These are phyloP conservation scores for Colletes collaris DNA, from an alignment of 2,888 invertebrate species.

Conservation along the genomic window DNA sequence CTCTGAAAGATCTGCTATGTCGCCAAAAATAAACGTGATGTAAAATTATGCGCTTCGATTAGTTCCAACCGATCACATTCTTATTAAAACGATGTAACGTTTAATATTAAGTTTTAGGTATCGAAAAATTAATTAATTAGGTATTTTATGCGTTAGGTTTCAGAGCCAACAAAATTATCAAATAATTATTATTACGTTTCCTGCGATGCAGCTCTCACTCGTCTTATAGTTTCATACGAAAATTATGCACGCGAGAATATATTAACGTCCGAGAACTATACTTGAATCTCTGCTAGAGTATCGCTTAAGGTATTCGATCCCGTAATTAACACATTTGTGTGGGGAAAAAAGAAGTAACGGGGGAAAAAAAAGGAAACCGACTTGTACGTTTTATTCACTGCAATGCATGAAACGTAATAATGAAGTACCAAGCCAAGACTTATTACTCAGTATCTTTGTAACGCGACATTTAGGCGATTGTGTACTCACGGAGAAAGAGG, in stretches of 20 bases:
- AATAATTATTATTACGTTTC: constrained; percentile 55
- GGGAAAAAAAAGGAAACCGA: not conserved
- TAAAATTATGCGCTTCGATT: constrained; percentile 31
- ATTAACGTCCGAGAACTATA: not conserved
- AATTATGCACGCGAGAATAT: not conserved
- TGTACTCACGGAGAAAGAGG: constrained; percentile 47
- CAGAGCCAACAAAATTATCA: constrained; percentile 14
- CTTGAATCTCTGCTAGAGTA: not conserved
- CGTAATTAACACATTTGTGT: not conserved
- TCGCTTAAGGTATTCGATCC: constrained; percentile 3
- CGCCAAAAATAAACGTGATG: constrained; percentile 43
- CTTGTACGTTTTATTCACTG: constrained; percentile 14
- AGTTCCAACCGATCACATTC: constrained; percentile 36
- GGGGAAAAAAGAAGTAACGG: not conserved
- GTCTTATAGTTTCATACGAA: constrained; percentile 1
- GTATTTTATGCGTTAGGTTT: constrained; percentile 42
- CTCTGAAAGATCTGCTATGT: constrained; percentile 40
- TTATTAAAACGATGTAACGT: constrained; percentile 41
- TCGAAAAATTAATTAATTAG: constrained; percentile 29
- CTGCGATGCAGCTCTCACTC: constrained; percentile 42
- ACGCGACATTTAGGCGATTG: constrained; percentile 48
- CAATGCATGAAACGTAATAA: constrained; percentile 56
- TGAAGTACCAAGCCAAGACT: constrained; percentile 32
- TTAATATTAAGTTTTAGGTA: constrained; percentile 55
- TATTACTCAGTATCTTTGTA: constrained; percentile 53